Percentiles rank a stretch among this genome's conserved stretches.
phyloP scores from a whole-genome alignment of 2,797 vertebrate genomes.

The Falco biarmicus region DNA sequence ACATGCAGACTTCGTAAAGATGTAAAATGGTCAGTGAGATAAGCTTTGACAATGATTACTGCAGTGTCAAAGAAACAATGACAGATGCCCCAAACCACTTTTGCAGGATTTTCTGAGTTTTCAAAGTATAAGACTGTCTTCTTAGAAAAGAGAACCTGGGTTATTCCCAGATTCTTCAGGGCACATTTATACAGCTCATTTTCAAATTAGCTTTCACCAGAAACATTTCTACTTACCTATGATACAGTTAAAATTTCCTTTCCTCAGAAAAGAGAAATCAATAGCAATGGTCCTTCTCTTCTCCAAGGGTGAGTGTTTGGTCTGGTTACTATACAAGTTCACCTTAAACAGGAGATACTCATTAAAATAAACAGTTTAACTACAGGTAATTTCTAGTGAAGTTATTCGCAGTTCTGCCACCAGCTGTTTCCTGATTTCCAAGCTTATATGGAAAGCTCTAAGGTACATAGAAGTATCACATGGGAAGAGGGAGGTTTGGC shows the following conservation, averaged over 20 bases:
- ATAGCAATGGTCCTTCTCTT: neutral
- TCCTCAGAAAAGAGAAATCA: neutral
- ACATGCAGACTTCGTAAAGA: neutral
- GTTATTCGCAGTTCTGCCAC: neutral
- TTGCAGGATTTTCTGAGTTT: neutral
- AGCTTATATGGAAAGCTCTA: neutral
- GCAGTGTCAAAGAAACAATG: neutral
- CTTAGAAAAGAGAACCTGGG: neutral
- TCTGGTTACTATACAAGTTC: neutral
- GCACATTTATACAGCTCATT: neutral
- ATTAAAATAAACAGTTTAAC: neutral
- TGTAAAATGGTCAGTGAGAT: neutral
- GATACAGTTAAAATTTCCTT: neutral
- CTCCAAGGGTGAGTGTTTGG: neutral
- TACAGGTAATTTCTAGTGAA: neutral
- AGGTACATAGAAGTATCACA: neutral
- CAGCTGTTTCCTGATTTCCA: neutral
- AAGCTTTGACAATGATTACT: neutral
- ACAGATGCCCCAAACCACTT: neutral
- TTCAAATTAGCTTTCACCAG: neutral
- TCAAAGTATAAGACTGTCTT: neutral
- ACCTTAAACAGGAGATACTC: neutral
- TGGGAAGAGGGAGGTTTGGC: neutral
- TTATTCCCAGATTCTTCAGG: neutral
- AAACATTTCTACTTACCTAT: neutral